Conservation (phyloP, 2,797 vertebrate species). For the Semotilus atromaculatus region DNA sequence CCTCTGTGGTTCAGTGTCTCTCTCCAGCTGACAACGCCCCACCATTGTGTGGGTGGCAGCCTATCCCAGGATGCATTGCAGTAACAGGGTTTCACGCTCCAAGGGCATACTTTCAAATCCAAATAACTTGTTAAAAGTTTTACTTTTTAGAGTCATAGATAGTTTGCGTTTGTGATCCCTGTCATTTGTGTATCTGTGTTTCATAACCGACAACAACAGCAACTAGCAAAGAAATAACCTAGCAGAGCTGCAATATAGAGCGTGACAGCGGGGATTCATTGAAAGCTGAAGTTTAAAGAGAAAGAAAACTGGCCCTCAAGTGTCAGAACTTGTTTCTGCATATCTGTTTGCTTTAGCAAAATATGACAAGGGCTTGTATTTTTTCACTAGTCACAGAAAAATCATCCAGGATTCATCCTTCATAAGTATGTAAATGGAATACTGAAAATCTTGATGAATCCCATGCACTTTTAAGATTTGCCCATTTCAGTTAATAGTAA, state of each 20-base stretch:
- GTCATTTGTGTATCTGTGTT: conserved; percentile 55
- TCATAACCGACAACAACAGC: conserved; percentile 27
- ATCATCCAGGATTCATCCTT: background rate
- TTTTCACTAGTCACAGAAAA: background rate
- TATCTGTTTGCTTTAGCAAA: conserved; percentile 12
- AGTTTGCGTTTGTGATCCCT: conserved; percentile 27
- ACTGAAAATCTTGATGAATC: background rate
- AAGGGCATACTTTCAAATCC: conserved; percentile 41
- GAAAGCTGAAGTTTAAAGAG: conserved; percentile 12
- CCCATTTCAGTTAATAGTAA: too few relatives aligned
- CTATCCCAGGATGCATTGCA: conserved; percentile 33
- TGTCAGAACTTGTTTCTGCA: background rate
- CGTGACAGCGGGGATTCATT: background rate
- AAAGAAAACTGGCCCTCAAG: conserved; percentile 8
- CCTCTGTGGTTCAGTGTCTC: background rate
- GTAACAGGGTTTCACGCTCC: conserved; percentile 3
- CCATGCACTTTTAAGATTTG: background rate
- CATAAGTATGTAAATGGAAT: background rate
- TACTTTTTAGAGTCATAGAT: conserved; percentile 27
- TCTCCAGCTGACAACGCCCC: conserved; percentile 21
- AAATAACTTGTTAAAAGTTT: conserved; percentile 53
- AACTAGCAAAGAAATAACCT: conserved; percentile 15
- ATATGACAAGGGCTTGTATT: background rate
- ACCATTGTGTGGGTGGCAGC: conserved; percentile 26
- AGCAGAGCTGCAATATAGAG: conserved; percentile 2